Conservation (phyloP, 1,140 invertebrate genomes). For the Condylostylus longicornis region DNA sequence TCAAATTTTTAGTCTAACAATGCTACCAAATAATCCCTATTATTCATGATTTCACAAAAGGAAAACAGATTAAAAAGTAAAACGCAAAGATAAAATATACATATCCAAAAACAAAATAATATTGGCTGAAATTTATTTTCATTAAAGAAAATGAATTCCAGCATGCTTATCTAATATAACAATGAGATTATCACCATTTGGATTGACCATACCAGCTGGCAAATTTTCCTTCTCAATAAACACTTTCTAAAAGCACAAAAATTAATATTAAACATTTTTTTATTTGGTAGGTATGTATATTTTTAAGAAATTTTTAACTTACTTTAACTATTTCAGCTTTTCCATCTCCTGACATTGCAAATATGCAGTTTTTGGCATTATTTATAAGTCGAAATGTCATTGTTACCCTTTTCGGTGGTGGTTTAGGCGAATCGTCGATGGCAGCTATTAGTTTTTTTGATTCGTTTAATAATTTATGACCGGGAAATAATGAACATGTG, state of each 20-base stretch:
- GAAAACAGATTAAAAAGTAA: conserved; percentile 2
- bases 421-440: conserved; percentile 89
- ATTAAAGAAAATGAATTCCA: conserved; percentile 2
- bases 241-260: conserved; percentile 6
- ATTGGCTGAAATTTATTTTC: background rate
- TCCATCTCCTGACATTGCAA: conserved; percentile 64
- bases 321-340: conserved; percentile 81
- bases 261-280: too few species aligned
- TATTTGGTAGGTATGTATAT: too few species aligned
- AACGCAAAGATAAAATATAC: background rate
- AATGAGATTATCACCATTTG: conserved; percentile 6
- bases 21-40: background rate
- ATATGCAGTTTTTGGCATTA: conserved; percentile 66
- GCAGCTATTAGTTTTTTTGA: conserved; percentile 56
- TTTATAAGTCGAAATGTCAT: conserved; percentile 88
- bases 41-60: conserved; percentile 1
- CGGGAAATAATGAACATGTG: conserved; percentile 93
- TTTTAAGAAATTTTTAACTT: too few species aligned
- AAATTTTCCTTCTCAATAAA: conserved; percentile 8
- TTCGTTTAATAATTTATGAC: conserved; percentile 57
- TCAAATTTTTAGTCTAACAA: background rate
- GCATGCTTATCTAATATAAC: conserved; percentile 8
- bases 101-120: conserved; percentile 1
- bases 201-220: conserved; percentile 9
- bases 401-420: conserved; percentile 79